Base-by-base conservation (phyloP, 2,113 vertebrate species). In the Melanerpes aurifrons region DNA sequence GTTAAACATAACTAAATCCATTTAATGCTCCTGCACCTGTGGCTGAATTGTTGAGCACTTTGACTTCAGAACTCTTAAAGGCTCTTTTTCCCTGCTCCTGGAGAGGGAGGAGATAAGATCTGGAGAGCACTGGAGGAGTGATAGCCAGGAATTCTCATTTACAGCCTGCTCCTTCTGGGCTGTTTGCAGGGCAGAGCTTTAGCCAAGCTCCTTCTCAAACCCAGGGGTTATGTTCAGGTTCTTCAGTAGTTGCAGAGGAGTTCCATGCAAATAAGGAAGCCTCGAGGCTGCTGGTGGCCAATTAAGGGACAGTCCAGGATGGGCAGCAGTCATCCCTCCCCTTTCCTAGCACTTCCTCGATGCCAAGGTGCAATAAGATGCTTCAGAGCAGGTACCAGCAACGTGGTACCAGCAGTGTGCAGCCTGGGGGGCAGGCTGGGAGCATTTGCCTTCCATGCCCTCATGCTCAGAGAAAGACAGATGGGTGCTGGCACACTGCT, bases 401-500 rank as follows among this genome's bases (percentile, higher is more conserved):
- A 22, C 20, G 20, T 5, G 48, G 9, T 20, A 21, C 19, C 48
- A 50, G 19, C 8, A 9, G 20, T 21, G 37, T 24, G 26, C 80
- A 78, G 43, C n/a, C 63, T 90, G 77, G 28, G 53, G 90, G 58
- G 84, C 0, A 77, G 88, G 53, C 54, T 69, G 50, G 11, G 32
- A 50, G 48, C 48, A 22, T 92, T 92, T 2, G 40, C 18, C 71
- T 86, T 84, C 73, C 10, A 16, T 59, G 70, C 88, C 53, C 78
- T 63, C 84, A 61, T 72, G 63, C 40, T 94, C 48, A 47, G 58
- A 50, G 75, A 87, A 90, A 24, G 25, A 63, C 21, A 79, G 90
- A 94, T 94, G 81, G 82, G 63, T 76, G 56, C 63, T 89, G 77
- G 43, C 43, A 67, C 86, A 84, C 31, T 82, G 77, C 73, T 88